Conservation (phyloP, 2,888 invertebrate species). For the Hanleya hanleyi region DNA sequence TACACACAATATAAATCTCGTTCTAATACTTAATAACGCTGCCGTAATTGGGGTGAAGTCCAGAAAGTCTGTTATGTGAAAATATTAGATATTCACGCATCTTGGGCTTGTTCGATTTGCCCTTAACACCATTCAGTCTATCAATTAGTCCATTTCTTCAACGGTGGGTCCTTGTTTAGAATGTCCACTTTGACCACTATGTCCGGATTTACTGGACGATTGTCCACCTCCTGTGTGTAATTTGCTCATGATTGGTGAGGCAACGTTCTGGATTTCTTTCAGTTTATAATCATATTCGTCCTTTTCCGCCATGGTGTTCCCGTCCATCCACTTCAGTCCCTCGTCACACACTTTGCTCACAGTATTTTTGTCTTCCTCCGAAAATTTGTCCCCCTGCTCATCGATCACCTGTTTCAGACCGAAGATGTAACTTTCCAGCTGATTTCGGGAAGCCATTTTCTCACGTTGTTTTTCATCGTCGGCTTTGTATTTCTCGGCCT, state of each 20-base stretch:
- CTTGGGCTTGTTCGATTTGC: slow-evolving; percentile 83
- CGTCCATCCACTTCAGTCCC: slow-evolving; percentile 86
- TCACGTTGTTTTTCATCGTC: slow-evolving; percentile 67
- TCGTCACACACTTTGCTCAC: slow-evolving; percentile 77
- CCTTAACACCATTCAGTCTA: slow-evolving; percentile 81
- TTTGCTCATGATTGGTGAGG: slow-evolving; percentile 84
- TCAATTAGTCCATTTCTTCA: slow-evolving; percentile 77
- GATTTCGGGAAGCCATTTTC: slow-evolving; percentile 58
- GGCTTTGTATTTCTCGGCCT: slow-evolving; percentile 64
- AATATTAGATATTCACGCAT: too few relatives aligned
- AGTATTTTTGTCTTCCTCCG: slow-evolving; percentile 80
- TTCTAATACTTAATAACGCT: too few relatives aligned
- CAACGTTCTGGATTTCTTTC: slow-evolving; percentile 83
- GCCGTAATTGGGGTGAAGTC: too few relatives aligned
- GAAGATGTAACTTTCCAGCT: slow-evolving; percentile 61
- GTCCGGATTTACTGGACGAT: slow-evolving; percentile 42
- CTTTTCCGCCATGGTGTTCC: slow-evolving; percentile 84
- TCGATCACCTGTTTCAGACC: slow-evolving; percentile 77
- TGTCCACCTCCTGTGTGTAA: slow-evolving; percentile 62
- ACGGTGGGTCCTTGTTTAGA: slow-evolving; percentile 76
- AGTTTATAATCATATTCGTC: slow-evolving; percentile 84
- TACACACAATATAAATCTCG: too few relatives aligned
- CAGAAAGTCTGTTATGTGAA: too few relatives aligned
- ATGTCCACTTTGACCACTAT: slow-evolving; percentile 52
- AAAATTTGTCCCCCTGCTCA: slow-evolving; percentile 77